phyloP scores from a whole-genome alignment of 2,888 invertebrate genomes.

The Sinopyrophorus schimmeli region DNA sequence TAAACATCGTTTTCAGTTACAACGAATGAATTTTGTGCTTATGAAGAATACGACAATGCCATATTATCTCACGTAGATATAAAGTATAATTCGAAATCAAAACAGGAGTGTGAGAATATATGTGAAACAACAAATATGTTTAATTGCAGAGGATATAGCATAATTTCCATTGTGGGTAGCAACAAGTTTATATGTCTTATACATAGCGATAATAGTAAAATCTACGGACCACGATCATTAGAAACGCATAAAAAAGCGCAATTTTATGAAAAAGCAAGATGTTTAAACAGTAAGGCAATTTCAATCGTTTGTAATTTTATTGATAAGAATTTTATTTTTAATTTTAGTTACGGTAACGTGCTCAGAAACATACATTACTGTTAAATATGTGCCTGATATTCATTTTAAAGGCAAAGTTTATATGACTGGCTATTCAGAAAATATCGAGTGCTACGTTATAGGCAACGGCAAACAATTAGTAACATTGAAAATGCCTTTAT shows the following conservation, averaged over 20 bases:
- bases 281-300: constrained; percentile 82
- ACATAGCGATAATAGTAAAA: constrained; percentile 80
- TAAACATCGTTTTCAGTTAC: constrained; percentile 47
- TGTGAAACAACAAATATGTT: constrained; percentile 70
- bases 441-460: constrained; percentile 63
- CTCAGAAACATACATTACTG: constrained; percentile 68
- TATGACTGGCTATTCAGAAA: constrained; percentile 75
- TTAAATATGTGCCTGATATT: constrained; percentile 66
- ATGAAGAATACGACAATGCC: constrained; percentile 74
- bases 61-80: constrained; percentile 67
- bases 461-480: constrained; percentile 59
- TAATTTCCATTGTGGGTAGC: constrained; percentile 37
- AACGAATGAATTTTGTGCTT: constrained; percentile 69
- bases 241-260: constrained; percentile 62
- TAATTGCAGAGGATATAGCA: constrained; percentile 73
- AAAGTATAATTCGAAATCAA: constrained; percentile 57
- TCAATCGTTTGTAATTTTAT: neutral
- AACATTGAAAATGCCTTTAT: constrained; percentile 63
- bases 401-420: constrained; percentile 76
- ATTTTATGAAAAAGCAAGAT: constrained; percentile 81
- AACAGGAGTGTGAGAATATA: constrained; percentile 58
- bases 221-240: constrained; percentile 75
- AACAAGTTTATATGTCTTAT: constrained; percentile 62
- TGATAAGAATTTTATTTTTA: constrained; percentile 5
- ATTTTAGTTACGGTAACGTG: constrained; percentile 77